phyloP scores from a whole-genome alignment of 1,140 invertebrate genomes.

The Drosophila kanapiae region DNA sequence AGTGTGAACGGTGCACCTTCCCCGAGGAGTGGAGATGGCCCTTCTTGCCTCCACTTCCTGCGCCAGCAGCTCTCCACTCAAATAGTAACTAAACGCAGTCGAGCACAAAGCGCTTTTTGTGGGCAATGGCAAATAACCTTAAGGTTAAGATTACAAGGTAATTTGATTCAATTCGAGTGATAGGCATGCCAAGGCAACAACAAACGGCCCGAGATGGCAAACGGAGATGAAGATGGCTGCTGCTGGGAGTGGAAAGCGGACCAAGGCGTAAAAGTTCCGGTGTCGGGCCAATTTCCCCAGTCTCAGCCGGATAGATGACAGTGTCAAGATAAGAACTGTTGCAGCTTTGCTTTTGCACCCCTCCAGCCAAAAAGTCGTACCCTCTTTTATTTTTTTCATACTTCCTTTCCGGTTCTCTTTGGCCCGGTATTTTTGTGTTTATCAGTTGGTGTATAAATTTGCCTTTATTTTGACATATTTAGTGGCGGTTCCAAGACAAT shows the following conservation, averaged over 20 bases:
- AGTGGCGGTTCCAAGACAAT: conserved; percentile 65
- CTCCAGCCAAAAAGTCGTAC: conserved; percentile 44
- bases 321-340: conserved; percentile 78
- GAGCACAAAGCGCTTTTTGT: conserved; percentile 77
- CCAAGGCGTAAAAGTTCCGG: conserved; percentile 29
- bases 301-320: conserved; percentile 66
- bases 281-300: conserved; percentile 73
- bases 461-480: conserved; percentile 81
- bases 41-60: not conserved
- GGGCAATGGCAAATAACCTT: conserved; percentile 84
- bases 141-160: conserved; percentile 85
- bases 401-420: conserved; percentile 33
- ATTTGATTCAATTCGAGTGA: conserved; percentile 85
- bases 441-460: conserved; percentile 81
- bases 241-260: conserved; percentile 27
- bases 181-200: conserved; percentile 80
- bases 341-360: conserved; percentile 57
- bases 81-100: conserved; percentile 81
- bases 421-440: conserved; percentile 40
- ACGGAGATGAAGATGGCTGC: conserved; percentile 47
- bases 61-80: conserved; percentile 32
- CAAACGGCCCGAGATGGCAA: conserved; percentile 47
- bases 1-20: conserved; percentile 73
- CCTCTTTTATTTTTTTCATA: conserved; percentile 14
- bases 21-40: not conserved